Conservation (phyloP, 2,797 vertebrate genomes). For the Sitta carolinensis region DNA sequence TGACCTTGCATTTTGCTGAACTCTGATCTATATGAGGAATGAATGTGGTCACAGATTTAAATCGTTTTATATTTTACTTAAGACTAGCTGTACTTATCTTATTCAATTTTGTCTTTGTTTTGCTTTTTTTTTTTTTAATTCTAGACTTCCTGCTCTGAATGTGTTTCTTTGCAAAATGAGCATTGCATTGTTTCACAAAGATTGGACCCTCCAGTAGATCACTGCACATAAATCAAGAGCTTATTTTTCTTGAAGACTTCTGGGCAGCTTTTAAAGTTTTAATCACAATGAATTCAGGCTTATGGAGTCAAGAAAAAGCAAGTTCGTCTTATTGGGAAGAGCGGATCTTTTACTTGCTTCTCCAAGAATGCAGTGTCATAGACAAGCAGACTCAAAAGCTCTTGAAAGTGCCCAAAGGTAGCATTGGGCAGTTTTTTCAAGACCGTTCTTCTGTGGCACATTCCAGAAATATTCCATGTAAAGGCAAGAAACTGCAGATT, state of each 20-base stretch:
- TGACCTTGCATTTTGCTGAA: background rate
- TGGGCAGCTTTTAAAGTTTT: constrained; percentile 24
- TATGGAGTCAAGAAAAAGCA: constrained; percentile 97
- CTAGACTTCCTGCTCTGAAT: constrained; percentile 64
- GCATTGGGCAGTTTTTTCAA: constrained; percentile 92
- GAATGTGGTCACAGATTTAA: background rate
- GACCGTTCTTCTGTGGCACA: constrained; percentile 91
- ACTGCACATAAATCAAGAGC: background rate
- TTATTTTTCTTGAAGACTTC: constrained; percentile 37
- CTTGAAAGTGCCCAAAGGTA: constrained; percentile 91
- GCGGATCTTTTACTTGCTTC: constrained; percentile 92
- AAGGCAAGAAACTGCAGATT: constrained; percentile 88
- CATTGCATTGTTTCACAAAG: constrained; percentile 31
- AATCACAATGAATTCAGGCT: constrained; percentile 91
- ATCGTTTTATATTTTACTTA: background rate
- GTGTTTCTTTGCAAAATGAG: constrained; percentile 59
- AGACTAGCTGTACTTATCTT: background rate
- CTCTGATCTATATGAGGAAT: background rate
- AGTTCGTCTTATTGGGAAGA: constrained; percentile 92
- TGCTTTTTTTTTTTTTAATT: background rate
- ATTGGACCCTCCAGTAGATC: constrained; percentile 41
- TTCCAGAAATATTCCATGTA: constrained; percentile 84
- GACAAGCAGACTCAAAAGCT: constrained; percentile 94
- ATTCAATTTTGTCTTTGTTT: background rate
- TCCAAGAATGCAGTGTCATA: constrained; percentile 89